Percentiles rank a stretch among this genome's conserved stretches.
These are phyloP conservation scores for Euglossa dilemma DNA, from an alignment of 1,140 invertebrate genomes.

Conservation along the genomic window DNA sequence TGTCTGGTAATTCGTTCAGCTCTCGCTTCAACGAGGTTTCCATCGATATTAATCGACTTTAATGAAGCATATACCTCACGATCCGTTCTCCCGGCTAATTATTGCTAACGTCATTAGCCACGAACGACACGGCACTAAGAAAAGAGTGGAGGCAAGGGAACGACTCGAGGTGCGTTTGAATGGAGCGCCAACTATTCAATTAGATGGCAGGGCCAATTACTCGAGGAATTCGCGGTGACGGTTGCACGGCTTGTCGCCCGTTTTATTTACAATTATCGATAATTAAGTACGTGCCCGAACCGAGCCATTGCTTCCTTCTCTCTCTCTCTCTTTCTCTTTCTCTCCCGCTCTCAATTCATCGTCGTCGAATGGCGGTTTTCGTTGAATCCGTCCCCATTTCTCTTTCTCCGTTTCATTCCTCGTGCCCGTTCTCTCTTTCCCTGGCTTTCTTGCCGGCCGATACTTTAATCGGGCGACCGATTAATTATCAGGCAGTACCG, in stretches of 20 bases:
- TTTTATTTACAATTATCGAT: constrained; percentile 68
- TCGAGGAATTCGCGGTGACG: constrained; percentile 50
- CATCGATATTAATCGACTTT: constrained; percentile 40
- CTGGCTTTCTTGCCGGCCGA: constrained; percentile 2
- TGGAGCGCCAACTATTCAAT: constrained; percentile 37
- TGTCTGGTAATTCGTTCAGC: neutral
- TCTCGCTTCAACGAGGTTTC: constrained; percentile 9
- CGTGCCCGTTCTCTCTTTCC: neutral
- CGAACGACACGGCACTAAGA: neutral
- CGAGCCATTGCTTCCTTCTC: neutral
- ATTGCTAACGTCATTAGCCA: constrained; percentile 57
- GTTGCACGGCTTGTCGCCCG: constrained; percentile 29
- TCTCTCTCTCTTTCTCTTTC: too few relatives aligned
- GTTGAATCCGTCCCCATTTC: constrained; percentile 30
- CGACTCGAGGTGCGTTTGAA: constrained; percentile 34
- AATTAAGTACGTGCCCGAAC: constrained; percentile 55
- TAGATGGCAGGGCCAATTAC: constrained; percentile 54
- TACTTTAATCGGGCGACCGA: constrained; percentile 57
- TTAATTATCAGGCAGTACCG: constrained; percentile 60
- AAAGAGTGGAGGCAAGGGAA: neutral
- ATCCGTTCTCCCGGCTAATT: constrained; percentile 44
- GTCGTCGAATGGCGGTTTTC: constrained; percentile 49
- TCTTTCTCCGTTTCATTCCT: constrained; percentile 6
- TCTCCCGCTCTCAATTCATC: neutral
- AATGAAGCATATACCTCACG: constrained; percentile 33